Conservation (phyloP, 2,113 vertebrate genomes). For the Sinocyclocheilus anophthalmus region DNA sequence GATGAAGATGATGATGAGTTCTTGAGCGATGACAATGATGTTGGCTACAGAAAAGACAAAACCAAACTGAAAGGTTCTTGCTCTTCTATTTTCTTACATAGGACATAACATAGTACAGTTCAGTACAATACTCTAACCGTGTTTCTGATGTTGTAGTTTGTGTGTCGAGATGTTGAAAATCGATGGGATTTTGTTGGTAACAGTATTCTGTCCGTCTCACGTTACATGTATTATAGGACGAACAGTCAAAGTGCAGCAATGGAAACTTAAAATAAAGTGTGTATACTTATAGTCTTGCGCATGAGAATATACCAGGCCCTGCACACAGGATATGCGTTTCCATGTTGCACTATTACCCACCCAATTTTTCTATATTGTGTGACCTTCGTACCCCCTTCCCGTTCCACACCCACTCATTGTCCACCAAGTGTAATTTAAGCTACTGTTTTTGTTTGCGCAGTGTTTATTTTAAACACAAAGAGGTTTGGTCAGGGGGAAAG, state of each 20-base stretch:
- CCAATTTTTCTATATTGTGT: too few relatives aligned
- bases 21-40: slow-evolving; percentile 82
- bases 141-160: neutral
- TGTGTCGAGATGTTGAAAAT: neutral
- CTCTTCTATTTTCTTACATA: neutral
- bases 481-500: slow-evolving; percentile 87
- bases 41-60: slow-evolving; percentile 81
- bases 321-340: too few relatives aligned
- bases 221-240: neutral
- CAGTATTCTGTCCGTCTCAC: neutral
- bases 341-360: too few relatives aligned
- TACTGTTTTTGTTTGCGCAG: too few relatives aligned
- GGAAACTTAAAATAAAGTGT: neutral
- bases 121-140: neutral
- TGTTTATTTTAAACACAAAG: slow-evolving; percentile 84
- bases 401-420: too few relatives aligned
- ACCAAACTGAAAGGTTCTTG: slow-evolving; percentile 85
- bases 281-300: neutral
- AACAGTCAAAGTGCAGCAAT: neutral
- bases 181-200: neutral
- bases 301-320: too few relatives aligned
- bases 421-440: too few relatives aligned
- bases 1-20: slow-evolving; percentile 93
- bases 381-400: too few relatives aligned
- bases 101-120: neutral